Conservation (phyloP, 2,888 invertebrate genomes). For the Stenotaenia linearis region DNA sequence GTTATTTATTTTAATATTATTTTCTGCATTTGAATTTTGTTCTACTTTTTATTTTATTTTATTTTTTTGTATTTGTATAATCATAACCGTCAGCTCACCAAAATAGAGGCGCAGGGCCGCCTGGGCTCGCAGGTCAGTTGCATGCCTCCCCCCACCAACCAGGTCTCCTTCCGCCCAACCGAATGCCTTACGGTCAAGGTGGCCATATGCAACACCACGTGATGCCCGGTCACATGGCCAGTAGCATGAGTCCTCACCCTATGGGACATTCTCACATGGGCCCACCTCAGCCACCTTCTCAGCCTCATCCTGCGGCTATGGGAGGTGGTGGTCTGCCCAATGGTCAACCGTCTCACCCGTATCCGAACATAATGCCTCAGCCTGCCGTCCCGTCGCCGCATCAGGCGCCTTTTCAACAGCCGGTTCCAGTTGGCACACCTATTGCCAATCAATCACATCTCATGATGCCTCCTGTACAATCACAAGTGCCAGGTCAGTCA, state of each 20-base stretch:
- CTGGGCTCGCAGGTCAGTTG: constrained; percentile 17
- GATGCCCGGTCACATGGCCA: neutral
- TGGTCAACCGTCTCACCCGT: constrained; percentile 14
- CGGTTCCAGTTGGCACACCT: neutral
- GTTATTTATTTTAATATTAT: neutral
- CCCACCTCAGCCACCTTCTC: constrained; percentile 30
- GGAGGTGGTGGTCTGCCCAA: neutral
- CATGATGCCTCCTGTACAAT: neutral
- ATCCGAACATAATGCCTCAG: neutral
- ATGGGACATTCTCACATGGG: neutral
- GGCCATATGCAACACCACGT: neutral
- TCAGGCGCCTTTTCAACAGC: neutral
- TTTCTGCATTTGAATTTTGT: neutral
- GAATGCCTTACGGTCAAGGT: neutral
- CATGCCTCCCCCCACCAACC: neutral
- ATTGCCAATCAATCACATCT: neutral
- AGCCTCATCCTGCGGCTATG: constrained; percentile 28
- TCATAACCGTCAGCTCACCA: neutral
- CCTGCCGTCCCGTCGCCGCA: neutral
- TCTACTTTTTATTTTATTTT: neutral
- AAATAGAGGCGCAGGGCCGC: neutral
- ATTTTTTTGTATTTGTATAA: neutral
- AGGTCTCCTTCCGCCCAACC: neutral
- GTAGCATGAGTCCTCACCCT: constrained; percentile 1
- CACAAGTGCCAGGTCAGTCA: neutral